These are phyloP conservation scores for Parochlus steinenii DNA, from an alignment of 2,888 invertebrate species.

Conservation along the genomic window DNA sequence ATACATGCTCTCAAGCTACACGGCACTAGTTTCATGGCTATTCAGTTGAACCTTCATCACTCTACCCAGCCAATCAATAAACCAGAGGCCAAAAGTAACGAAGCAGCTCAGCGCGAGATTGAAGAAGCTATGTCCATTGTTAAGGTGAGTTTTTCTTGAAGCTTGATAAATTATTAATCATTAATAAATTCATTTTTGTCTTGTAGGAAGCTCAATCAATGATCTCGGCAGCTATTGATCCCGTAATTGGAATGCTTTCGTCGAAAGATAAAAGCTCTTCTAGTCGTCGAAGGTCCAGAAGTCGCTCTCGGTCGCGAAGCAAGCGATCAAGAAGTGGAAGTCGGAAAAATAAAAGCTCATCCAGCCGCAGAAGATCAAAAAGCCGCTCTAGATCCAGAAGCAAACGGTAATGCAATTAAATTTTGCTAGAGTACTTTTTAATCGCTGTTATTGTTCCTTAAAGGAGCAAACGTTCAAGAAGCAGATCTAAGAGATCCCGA, in stretches of 20 bases:
- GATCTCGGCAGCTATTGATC: slow-evolving; percentile 86
- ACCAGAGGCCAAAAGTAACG: slow-evolving; percentile 89
- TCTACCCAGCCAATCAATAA: slow-evolving; percentile 82
- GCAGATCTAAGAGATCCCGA: slow-evolving; percentile 23
- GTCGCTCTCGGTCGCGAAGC: slow-evolving; percentile 32
- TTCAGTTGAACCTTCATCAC: slow-evolving; percentile 57
- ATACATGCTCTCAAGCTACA: slow-evolving; percentile 74
- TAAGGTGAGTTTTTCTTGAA: slow-evolving; percentile 50
- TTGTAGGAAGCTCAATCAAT: slow-evolving; percentile 90
- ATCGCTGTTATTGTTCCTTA: too few species aligned
- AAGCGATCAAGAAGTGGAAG: slow-evolving; percentile 43
- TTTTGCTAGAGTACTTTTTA: too few species aligned
- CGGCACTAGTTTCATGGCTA: slow-evolving; percentile 58
- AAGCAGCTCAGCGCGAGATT: slow-evolving; percentile 87
- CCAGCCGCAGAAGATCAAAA: slow-evolving; percentile 27
- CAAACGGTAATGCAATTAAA: too few species aligned
- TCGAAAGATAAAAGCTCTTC: slow-evolving; percentile 64
- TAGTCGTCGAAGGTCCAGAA: slow-evolving; percentile 29
- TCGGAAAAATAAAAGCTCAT: slow-evolving; percentile 22
- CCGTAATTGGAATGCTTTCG: slow-evolving; percentile 70
- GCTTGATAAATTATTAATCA: too few species aligned
- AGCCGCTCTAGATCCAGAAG: slow-evolving; percentile 27
- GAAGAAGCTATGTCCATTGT: slow-evolving; percentile 95
- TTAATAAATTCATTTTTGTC: too few species aligned
- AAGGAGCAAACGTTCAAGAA: slow-evolving; percentile 29